Percentiles rank a stretch among this genome's conserved stretches.
Conservation (phyloP, 1,140 invertebrate genomes). For the Oncopodura yosiiana region DNA sequence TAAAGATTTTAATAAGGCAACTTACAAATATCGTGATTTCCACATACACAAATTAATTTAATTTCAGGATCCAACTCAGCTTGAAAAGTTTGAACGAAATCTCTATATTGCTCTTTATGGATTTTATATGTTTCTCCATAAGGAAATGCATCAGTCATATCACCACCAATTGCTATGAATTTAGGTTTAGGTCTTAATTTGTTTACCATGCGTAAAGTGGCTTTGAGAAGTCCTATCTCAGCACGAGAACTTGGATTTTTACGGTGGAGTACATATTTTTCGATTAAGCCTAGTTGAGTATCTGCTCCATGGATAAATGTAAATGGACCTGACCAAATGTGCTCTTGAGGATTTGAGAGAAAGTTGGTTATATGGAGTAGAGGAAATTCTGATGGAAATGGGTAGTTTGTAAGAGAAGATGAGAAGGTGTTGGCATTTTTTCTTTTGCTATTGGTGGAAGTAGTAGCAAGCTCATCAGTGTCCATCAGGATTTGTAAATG, state of each 20-base stretch:
- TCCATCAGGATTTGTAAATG: too few species aligned
- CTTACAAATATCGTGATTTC: constrained; percentile 50
- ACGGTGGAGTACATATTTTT: constrained; percentile 37
- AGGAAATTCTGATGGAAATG: not conserved
- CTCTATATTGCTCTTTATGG: constrained; percentile 40
- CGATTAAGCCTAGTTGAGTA: constrained; percentile 45
- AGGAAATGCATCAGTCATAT: constrained; percentile 44
- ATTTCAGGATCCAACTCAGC: constrained; percentile 42
- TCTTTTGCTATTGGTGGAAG: too few species aligned
- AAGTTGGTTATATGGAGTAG: not conserved
- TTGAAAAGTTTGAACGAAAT: constrained; percentile 42
- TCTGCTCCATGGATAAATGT: constrained; percentile 48
- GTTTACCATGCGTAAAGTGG: constrained; percentile 44
- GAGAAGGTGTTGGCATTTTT: too few species aligned
- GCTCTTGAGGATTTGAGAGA: constrained; percentile 17
- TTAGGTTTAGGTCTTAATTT: constrained; percentile 43
- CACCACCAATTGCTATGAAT: constrained; percentile 52
- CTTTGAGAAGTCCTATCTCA: constrained; percentile 42
- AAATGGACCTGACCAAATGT: constrained; percentile 37
- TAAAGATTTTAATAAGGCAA: constrained; percentile 35
- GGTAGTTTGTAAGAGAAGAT: too few species aligned
- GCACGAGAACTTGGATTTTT: constrained; percentile 41
- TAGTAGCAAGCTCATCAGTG: too few species aligned
- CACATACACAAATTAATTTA: constrained; percentile 48
- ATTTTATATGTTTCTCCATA: constrained; percentile 26